Conservation (phyloP, 2,113 vertebrate species). For the Cynocephalus volans region DNA sequence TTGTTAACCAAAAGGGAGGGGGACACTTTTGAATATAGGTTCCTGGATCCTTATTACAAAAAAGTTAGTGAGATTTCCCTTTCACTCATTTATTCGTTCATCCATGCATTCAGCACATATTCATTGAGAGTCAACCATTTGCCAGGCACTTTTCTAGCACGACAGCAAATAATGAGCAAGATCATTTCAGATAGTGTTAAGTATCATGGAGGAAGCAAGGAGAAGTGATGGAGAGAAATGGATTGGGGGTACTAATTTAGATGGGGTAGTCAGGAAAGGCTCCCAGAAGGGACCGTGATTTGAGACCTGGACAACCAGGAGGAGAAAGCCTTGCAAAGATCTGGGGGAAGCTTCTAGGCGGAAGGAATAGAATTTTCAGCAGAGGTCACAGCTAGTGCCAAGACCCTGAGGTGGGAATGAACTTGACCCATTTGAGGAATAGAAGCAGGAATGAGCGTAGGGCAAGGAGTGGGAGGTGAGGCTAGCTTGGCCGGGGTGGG, state of each 20-base stretch:
- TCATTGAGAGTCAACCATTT: background rate
- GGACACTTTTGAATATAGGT: background rate
- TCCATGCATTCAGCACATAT: background rate
- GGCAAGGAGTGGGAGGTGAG: background rate
- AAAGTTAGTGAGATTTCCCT: background rate
- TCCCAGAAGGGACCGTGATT: background rate
- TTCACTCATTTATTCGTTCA: background rate
- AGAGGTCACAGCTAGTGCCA: background rate
- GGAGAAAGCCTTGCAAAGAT: background rate
- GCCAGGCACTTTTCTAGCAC: background rate
- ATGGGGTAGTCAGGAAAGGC: background rate
- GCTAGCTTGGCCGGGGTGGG: background rate
- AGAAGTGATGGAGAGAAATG: background rate
- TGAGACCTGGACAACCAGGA: background rate
- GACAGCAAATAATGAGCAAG: background rate
- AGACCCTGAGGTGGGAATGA: background rate
- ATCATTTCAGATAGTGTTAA: background rate
- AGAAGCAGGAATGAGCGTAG: background rate
- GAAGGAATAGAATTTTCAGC: background rate
- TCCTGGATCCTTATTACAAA: background rate
- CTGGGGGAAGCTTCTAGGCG: background rate
- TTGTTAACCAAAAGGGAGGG: conserved; percentile 21
- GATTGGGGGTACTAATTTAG: background rate
- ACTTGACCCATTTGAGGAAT: background rate
- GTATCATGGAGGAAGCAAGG: background rate